A percentile compares a stretch with the other conserved stretches of the same genome.
Conservation (phyloP, 2,113 vertebrate genomes). For the Triplophysa rosa region DNA sequence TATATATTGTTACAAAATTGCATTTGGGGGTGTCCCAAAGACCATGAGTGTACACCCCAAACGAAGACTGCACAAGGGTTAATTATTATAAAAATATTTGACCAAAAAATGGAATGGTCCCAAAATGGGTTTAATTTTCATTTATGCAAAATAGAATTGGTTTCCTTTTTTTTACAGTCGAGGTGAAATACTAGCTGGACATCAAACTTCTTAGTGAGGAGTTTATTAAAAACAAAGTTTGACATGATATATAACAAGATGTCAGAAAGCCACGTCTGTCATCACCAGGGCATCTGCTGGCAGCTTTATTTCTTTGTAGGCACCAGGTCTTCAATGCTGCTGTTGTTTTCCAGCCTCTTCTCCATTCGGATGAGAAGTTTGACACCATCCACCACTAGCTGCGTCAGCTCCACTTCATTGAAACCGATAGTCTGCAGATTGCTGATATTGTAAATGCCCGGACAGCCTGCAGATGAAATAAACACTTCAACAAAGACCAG, state of each 20-base stretch:
- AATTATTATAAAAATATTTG: too few species aligned
- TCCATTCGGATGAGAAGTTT: slow-evolving; percentile 72
- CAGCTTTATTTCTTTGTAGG: slow-evolving; percentile 68
- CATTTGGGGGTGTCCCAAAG: too few species aligned
- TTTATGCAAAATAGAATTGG: too few species aligned
- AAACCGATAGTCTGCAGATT: slow-evolving; percentile 67
- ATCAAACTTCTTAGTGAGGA: too few species aligned
- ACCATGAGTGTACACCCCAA: too few species aligned
- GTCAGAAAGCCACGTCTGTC: background rate
- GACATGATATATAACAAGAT: background rate
- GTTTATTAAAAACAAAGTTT: too few species aligned
- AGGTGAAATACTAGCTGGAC: too few species aligned
- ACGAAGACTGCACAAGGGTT: too few species aligned
- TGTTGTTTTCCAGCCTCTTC: slow-evolving; percentile 60
- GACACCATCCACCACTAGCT: slow-evolving; percentile 72
- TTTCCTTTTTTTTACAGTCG: too few species aligned
- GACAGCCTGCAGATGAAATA: slow-evolving; percentile 40
- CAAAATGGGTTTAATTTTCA: too few species aligned
- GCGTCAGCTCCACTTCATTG: slow-evolving; percentile 66
- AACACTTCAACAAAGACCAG: background rate
- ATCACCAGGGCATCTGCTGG: background rate
- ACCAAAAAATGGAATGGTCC: too few species aligned
- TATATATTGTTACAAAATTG: too few species aligned
- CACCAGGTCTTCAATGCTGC: slow-evolving; percentile 65
- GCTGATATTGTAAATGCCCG: slow-evolving; percentile 48